Base-by-base conservation (phyloP, 2,113 vertebrate genomes). In the Alexandromys fortis region DNA sequence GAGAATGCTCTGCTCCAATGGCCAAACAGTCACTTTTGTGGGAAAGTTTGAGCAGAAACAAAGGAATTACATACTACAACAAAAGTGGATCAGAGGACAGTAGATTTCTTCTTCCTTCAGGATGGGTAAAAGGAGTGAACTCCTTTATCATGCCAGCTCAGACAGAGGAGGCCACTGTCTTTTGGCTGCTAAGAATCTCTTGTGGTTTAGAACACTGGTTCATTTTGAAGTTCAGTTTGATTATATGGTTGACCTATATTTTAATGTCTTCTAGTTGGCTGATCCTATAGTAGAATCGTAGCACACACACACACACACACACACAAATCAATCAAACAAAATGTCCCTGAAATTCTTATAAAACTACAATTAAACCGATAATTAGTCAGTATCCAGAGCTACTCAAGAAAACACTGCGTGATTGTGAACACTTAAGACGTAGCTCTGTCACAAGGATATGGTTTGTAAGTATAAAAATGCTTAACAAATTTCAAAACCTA, bases 391-490 rank as follows among this genome's bases (percentile, higher is more conserved):
- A 9, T 26, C 30, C 47, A 77, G 47, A 82, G 22, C 35, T 68
- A 19, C 28, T 79, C 49, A 11, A 38, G n/a, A 92, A 28, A 90
- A 22, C 1, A 58, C 75, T 38, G 33, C 7, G 16, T 19, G n/a
- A 10, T 12, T 38, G 81, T 65, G 14, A 87, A 38, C 35, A 33
- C 21, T 75, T 77, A 28, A 70, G 76, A 91, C 42, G 21, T 68
- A 45, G 13, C 35, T 93, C 35, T 78, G 86, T 61, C 79, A 94
- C 89, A 76, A 49, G 19, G 17, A 79, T 58, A 88, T 38, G 38
- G 42, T 87, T 58, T 95, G 6, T 47, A 92, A 73, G 16, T 55
- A 3, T 65, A 94, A 90, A 90, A 94, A 90, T 55, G 38, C 13
- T 92, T 16, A 52, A 35, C 33, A 73, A 7, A 92, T 88, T 77